Evolutionary conservation across 2,113 vertebrate genomes (phyloP).

Genomic region (Sinocyclocheilus maitianheensis): DNA sequence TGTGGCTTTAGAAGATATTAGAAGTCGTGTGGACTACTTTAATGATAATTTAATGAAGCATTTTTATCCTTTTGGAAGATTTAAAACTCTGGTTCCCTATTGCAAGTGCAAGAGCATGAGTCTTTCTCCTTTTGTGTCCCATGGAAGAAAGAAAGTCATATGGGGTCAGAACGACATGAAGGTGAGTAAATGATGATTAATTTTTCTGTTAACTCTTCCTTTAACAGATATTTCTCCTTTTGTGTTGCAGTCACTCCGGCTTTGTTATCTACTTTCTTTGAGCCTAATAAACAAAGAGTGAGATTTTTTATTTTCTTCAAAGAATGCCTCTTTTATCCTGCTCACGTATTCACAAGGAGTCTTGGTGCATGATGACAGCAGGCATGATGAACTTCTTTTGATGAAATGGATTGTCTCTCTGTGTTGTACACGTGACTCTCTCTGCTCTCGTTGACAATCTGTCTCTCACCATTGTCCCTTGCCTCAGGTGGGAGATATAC

Average conservation of each 20-base stretch:
- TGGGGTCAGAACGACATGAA: background rate
- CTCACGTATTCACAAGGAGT: background rate
- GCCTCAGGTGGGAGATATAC: slow-evolving; percentile 15
- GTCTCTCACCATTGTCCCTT: slow-evolving; percentile 33
- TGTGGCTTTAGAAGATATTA: background rate
- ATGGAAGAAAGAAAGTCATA: background rate
- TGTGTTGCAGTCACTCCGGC: background rate
- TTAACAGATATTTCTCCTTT: slow-evolving; percentile 1
- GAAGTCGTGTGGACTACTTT: background rate
- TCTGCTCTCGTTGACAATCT: slow-evolving; percentile 25
- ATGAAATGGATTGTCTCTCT: slow-evolving; percentile 13
- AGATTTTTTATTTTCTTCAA: slow-evolving; percentile 10
- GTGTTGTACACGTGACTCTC: slow-evolving; percentile 26
- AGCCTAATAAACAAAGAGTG: slow-evolving; percentile 19
- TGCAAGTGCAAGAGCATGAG: background rate
- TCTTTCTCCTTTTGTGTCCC: background rate
- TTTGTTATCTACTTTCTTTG: background rate
- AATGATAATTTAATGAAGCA: background rate
- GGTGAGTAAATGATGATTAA: slow-evolving; percentile 1
- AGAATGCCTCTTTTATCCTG: slow-evolving; percentile 19
- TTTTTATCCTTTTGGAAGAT: background rate
- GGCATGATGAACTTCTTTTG: slow-evolving; percentile 11
- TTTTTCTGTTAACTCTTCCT: background rate
- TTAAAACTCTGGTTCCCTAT: background rate
- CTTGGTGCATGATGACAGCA: background rate